phyloP scores from a whole-genome alignment of 2,113 vertebrate species.

The Nettapus auritus region DNA sequence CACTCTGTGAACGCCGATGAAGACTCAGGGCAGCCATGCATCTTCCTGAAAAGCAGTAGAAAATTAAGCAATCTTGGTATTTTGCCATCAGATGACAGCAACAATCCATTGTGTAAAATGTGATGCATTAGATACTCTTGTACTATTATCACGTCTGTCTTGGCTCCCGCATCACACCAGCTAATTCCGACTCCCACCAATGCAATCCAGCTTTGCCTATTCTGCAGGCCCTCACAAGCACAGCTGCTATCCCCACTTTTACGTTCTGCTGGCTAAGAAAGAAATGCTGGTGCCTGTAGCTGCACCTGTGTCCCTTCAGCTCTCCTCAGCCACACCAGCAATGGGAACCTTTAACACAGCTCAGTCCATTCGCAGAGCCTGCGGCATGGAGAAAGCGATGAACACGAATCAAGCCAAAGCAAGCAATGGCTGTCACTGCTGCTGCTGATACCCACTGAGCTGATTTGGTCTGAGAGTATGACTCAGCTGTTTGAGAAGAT shows the following conservation, averaged over 20 bases:
- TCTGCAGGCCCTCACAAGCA: not conserved
- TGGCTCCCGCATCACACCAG: not conserved
- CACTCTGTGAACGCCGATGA: not conserved
- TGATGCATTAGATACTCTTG: not conserved
- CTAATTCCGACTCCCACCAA: not conserved
- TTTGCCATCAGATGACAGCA: not conserved
- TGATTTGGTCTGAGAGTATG: not conserved
- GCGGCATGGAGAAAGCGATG: not conserved
- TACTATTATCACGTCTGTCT: not conserved
- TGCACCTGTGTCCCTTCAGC: not conserved
- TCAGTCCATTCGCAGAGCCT: not conserved
- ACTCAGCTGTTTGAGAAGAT: not conserved
- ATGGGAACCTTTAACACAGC: not conserved
- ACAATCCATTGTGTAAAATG: not conserved
- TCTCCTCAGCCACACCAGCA: not conserved
- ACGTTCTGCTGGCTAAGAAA: not conserved
- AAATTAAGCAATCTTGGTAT: not conserved
- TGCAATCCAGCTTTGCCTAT: not conserved
- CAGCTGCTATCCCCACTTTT: not conserved
- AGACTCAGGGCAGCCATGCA: accelerated
- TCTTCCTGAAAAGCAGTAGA: not conserved
- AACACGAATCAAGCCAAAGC: not conserved
- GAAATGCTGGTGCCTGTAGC: not conserved
- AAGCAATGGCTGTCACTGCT: not conserved
- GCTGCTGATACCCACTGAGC: not conserved